Evolutionary conservation across 2,888 invertebrate species (phyloP).

Genomic region (Nemotelus nigrinus): DNA sequence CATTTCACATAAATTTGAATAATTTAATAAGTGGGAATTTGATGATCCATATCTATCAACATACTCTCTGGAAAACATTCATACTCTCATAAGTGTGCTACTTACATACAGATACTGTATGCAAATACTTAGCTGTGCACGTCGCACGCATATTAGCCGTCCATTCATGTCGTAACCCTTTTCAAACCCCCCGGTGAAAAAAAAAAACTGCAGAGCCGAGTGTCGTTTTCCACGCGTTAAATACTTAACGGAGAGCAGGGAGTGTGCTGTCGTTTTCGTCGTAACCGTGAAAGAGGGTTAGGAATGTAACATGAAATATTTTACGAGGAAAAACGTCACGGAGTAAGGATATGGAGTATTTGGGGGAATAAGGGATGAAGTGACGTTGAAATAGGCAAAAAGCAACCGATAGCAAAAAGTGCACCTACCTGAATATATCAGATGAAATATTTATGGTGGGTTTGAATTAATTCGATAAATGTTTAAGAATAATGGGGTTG

Average conservation of each 20-base stretch:
- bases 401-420: neutral
- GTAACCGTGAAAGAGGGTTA: neutral
- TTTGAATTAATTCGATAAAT: no score
- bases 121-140: neutral
- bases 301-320: constrained; percentile 17
- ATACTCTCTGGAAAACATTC: neutral
- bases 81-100: neutral
- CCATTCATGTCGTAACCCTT: constrained; percentile 26
- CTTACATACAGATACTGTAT: neutral
- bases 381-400: constrained; percentile 3
- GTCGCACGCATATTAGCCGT: constrained; percentile 11
- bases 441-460: no score
- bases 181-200: constrained; percentile 3
- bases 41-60: constrained; percentile 37
- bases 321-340: neutral
- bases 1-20: constrained; percentile 32
- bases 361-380: neutral
- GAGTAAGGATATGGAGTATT: no score
- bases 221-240: constrained; percentile 33
- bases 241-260: neutral
- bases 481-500: neutral
- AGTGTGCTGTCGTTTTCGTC: neutral
- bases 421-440: no score
- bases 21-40: constrained; percentile 43
- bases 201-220: constrained; percentile 22